Base-by-base conservation (phyloP, 53 echinoderm and acorn worm species). In the Mesocentrotus franciscanus region DNA sequence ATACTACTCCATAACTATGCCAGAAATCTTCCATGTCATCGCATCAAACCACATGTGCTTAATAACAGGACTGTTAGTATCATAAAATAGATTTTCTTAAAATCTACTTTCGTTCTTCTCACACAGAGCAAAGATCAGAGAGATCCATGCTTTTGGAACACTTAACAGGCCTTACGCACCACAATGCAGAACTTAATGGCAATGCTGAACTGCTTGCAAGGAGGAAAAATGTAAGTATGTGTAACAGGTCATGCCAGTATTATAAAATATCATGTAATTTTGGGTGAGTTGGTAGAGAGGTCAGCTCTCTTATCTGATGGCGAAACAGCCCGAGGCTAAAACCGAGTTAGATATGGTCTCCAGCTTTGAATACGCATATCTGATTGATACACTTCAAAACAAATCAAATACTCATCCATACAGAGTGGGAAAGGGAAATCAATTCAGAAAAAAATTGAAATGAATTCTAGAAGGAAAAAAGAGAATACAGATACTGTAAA, bases 161-260 rank as follows among this genome's bases (percentile, higher is more conserved):
- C 92, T 96, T 98, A 89, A 92, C 96, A 33, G 95, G 98, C 95
- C 81, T 99, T 84, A 97, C 95, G 87, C 85, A 96, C 57, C 96
- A 95, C 72, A 98, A 98, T 91, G 94, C 92, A 30, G 99, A 99
- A 75, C 95, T 99, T 70, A 98, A 95, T 71, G 93, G 96, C 55
- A 76, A 90, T 36, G 97, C 98, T 30, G 98, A 98, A 33, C 97
- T 96, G 71, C 96, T 98, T 33, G 95, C 96, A 94, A 96, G 96
- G 56, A 98, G 96, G 93, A 97, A 97, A 95, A 96, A 96, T 96
- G 99, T 99, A 96, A 99, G 98, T 97, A 74, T 4, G 16, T 90
- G n/a, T 71, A 24, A 71, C 2, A 11, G 29, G 18, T 74, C 32
- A 29, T 74, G 32, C 30, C 74, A 32, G 14, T 30, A 24, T 14